Evolutionary conservation across 2,113 vertebrate genomes (phyloP), one percentile per base, ranked within the genome.

Genomic region (Cephalopterus ornatus): DNA sequence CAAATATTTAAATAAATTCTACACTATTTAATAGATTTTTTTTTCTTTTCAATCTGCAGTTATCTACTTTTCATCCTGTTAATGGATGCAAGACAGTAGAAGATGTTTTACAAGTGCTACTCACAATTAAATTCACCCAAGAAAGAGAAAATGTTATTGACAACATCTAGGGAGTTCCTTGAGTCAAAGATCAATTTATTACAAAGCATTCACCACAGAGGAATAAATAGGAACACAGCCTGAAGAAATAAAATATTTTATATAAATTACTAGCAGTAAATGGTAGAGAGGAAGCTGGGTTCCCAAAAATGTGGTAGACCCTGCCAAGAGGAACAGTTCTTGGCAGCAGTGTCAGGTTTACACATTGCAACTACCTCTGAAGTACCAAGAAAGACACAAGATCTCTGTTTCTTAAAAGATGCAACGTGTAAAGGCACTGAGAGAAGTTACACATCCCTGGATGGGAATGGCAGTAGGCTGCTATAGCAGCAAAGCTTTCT

Each of bases 91-190:
- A 66, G 37, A 44, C 12, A 80, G 10, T 62, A 62, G n/a, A 85
- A 28, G 1, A 28, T n/a, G 3, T 14, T 84, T 91, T 73, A 16
- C 12, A 42, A 56, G 26, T 13, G 61, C 6, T 22, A 28, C 5
- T 61, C 26, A n/a, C 17, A 63, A 41, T 8, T n/a, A 49, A 67
- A 72, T 47, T 83, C 17, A 44, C 0, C 0, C 12, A 63, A 75
- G 35, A 85, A 87, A 52, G 26, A 66, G 8, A 50, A 92, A 72
- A 68, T 2, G 2, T 59, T 74, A 53, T 49, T 59, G 50, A n/a
- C 16, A 71, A 11, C 8, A 52, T 14, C 22, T 59, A 44, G 41
- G 14, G 26, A 72, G 8, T 28, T 82, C 22, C 27, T 61, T 46
- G 9, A 61, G 44, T 55, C 7, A 62, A 72, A 68, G 41, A 37